Evolutionary conservation across 2,113 vertebrate genomes (phyloP).

Genomic region (Coracopsis vasa): DNA sequence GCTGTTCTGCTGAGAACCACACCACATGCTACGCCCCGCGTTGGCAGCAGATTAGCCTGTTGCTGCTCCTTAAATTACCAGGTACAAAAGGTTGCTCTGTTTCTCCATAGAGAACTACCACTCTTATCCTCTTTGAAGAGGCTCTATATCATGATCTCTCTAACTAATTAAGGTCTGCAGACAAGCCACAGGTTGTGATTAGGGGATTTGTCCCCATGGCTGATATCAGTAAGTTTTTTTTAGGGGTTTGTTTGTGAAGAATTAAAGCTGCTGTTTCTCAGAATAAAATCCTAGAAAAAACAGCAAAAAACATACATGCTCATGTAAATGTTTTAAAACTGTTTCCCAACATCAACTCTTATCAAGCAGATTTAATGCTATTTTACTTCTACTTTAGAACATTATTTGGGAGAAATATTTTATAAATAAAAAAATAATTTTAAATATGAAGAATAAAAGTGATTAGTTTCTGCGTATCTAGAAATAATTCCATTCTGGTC

Average conservation of each 20-base stretch:
- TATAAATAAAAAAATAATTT: not conserved
- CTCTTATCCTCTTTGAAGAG: constrained; percentile 76
- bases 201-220: constrained; percentile 57
- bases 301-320: rapidly evolving
- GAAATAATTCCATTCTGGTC: not conserved
- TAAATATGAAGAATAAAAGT: not conserved
- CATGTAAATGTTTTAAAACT: not conserved
- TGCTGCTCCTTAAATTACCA: constrained; percentile 86
- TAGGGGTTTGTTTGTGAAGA: not conserved
- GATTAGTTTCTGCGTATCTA: not conserved
- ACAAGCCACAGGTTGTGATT: constrained; percentile 78
- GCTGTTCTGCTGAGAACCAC: constrained; percentile 97
- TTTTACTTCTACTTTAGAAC: not conserved
- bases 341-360: not conserved
- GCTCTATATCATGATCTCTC: constrained; percentile 83
- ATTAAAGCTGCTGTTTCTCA: constrained; percentile 53
- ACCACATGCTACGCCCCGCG: constrained; percentile 93
- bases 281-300: not conserved
- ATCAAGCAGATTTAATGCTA: not conserved
- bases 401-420: not conserved
- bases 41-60: constrained; percentile 83
- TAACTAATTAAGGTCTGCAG: constrained; percentile 79
- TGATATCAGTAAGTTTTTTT: constrained; percentile 19
- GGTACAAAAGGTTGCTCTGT: constrained; percentile 82
- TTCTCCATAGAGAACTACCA: constrained; percentile 74